Percentiles rank a stretch among this genome's conserved stretches.
phyloP scores from a whole-genome alignment of 1,140 invertebrate species.

The Calliphora vicina region DNA sequence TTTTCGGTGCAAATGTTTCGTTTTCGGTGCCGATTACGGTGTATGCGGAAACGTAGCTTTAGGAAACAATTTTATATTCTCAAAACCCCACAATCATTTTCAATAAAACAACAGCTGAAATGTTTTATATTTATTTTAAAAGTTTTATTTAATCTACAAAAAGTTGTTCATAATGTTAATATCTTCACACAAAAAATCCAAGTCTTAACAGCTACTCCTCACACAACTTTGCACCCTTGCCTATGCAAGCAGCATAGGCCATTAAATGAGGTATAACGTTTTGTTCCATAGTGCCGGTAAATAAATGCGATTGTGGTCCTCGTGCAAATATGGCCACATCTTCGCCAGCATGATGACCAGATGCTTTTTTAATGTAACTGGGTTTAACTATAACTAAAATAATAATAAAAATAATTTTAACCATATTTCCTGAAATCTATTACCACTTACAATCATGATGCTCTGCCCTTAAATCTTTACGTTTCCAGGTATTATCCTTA shows the following conservation, averaged over 20 bases:
- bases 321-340: constrained; percentile 73
- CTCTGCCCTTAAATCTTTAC: constrained; percentile 46
- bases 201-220: constrained; percentile 13
- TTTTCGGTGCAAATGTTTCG: too few relatives aligned
- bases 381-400: constrained; percentile 60
- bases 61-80: too few relatives aligned
- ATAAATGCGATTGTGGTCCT: constrained; percentile 74
- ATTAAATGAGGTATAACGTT: constrained; percentile 79
- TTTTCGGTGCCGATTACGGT: too few relatives aligned
- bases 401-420: not conserved
- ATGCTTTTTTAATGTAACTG: constrained; percentile 61
- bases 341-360: constrained; percentile 74
- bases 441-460: not conserved
- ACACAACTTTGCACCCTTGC: constrained; percentile 54
- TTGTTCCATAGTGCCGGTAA: constrained; percentile 79
- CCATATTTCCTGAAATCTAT: not conserved
- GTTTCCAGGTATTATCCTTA: constrained; percentile 40
- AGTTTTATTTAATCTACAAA: not conserved
- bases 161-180: too few relatives aligned
- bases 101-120: too few relatives aligned
- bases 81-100: too few relatives aligned
- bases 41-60: too few relatives aligned
- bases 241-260: constrained; percentile 71
- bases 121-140: too few relatives aligned
- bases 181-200: too few relatives aligned